phyloP scores from a whole-genome alignment of 2,797 vertebrate species.

The Psittacula echo region DNA sequence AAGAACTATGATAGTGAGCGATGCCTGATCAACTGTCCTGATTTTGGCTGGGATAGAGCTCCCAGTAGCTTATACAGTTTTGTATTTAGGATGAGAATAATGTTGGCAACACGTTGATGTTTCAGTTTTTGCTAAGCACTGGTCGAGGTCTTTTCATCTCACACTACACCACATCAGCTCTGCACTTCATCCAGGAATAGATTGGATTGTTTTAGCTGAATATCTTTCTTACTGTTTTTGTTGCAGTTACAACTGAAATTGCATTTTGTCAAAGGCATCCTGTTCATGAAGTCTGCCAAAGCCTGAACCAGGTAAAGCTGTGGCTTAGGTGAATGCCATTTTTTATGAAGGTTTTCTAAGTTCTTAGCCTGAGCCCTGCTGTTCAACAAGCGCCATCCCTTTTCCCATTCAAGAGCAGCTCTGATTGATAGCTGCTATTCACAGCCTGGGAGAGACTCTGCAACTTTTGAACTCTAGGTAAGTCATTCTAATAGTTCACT shows the following conservation, averaged over 20 bases:
- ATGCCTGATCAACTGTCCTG: background rate
- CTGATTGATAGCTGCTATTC: fast-evolving
- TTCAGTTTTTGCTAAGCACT: background rate
- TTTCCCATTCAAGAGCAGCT: background rate
- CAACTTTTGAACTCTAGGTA: background rate
- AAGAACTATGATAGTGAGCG: background rate
- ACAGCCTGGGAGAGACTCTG: background rate
- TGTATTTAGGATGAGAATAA: background rate
- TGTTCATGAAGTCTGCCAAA: background rate
- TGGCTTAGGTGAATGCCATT: background rate
- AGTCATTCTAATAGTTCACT: background rate
- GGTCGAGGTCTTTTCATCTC: background rate
- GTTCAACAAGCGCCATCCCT: background rate
- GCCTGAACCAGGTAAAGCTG: background rate
- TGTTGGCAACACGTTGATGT: background rate
- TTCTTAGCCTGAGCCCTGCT: background rate
- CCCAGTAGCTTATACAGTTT: background rate
- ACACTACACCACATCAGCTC: background rate
- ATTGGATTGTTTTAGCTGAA: background rate
- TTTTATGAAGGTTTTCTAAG: background rate
- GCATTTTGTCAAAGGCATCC: background rate
- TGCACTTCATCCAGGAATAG: background rate
- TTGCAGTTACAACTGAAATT: background rate
- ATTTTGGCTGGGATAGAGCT: background rate
- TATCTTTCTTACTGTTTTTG: background rate